phyloP scores from a whole-genome alignment of 2,113 vertebrate genomes.

The Dryoscopus gambensis region DNA sequence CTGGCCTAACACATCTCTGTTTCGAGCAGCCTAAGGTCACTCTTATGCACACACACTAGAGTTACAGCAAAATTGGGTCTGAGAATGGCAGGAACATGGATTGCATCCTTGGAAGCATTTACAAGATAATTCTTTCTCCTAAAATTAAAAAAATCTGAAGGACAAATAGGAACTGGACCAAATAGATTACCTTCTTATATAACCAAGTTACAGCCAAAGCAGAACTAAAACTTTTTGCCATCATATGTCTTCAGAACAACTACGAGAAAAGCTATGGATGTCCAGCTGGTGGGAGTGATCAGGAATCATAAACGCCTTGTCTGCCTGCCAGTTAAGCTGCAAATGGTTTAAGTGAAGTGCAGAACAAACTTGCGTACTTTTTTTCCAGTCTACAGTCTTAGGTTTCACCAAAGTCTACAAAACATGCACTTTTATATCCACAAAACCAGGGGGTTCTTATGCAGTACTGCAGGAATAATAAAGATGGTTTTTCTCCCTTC shows the following conservation, averaged over 20 bases:
- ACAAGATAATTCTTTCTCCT: neutral
- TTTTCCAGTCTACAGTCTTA: neutral
- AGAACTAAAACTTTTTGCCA: neutral
- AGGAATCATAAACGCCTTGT: neutral
- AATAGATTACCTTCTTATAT: neutral
- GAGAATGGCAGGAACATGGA: neutral
- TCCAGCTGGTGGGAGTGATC: neutral
- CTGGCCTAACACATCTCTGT: neutral
- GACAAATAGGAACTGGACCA: neutral
- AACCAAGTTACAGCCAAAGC: neutral
- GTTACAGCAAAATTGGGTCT: neutral
- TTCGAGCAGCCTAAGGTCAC: neutral
- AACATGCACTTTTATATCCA: neutral
- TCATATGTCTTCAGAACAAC: neutral
- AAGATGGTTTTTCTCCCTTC: neutral
- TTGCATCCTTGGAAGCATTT: neutral
- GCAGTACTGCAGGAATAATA: neutral
- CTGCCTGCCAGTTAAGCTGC: neutral
- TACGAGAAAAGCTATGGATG: neutral
- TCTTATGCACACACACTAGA: accelerated
- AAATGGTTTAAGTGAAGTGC: neutral
- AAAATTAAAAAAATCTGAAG: neutral
- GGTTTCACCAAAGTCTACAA: neutral
- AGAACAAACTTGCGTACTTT: neutral
- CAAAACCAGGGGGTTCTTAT: neutral